Percentiles rank a stretch among this genome's conserved stretches.
phyloP scores from a whole-genome alignment of 2,113 vertebrate genomes.

The Callocephalon fimbriatum region DNA sequence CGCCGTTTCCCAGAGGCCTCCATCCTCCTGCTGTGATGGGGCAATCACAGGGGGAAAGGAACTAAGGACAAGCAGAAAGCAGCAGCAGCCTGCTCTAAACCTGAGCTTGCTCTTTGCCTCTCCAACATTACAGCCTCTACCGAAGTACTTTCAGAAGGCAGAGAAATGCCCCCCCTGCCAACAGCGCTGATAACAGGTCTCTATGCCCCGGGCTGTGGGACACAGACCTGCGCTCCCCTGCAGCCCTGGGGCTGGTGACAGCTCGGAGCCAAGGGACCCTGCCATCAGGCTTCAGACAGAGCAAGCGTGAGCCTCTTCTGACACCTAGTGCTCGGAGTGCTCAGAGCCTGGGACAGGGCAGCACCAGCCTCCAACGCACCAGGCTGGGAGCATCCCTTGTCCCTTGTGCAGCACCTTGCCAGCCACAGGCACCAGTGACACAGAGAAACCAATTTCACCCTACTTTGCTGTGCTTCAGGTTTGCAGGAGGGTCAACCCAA shows the following conservation, averaged over 20 bases:
- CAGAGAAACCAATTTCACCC: rapidly evolving
- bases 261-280: no score
- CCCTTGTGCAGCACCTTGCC: not conserved
- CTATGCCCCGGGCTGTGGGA: not conserved
- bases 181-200: not conserved
- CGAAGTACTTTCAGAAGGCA: not conserved
- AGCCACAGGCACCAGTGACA: not conserved
- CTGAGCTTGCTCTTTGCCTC: not conserved
- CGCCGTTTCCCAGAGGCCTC: not conserved
- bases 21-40: rapidly evolving
- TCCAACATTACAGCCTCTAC: not conserved
- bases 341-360: not conserved
- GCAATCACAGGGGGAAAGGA: not conserved
- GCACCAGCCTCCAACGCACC: not conserved
- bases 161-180: not conserved
- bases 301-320: not conserved
- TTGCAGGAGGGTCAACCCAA: not conserved
- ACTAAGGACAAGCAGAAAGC: not conserved
- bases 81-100: not conserved
- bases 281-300: not conserved
- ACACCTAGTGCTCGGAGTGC: slow-evolving; percentile 37
- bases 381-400: not conserved
- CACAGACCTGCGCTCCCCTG: not conserved
- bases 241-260: not conserved
- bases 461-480: rapidly evolving